Evolutionary conservation across 2,113 vertebrate species (phyloP).

Genomic region (Tichodroma muraria): DNA sequence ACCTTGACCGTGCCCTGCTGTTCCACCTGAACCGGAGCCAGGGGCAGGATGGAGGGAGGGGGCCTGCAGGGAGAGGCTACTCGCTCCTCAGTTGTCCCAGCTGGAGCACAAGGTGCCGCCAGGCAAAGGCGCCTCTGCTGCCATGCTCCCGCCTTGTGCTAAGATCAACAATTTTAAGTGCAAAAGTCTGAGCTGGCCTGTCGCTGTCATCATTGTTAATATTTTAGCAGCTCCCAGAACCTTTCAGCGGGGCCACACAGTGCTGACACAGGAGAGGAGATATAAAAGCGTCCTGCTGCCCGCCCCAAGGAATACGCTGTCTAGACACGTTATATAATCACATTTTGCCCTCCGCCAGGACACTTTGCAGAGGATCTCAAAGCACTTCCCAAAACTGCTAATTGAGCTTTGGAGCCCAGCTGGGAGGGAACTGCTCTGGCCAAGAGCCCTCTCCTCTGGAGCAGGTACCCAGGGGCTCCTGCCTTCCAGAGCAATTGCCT

Average conservation of each 20-base stretch:
- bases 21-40: no score
- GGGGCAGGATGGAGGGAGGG: not conserved
- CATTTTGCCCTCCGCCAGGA: constrained; percentile 32
- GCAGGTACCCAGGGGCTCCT: not conserved
- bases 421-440: not conserved
- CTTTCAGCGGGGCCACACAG: not conserved
- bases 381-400: not conserved
- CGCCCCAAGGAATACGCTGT: not conserved
- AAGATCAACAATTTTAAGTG: not conserved
- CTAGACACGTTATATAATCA: not conserved
- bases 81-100: not conserved
- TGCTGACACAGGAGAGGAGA: not conserved
- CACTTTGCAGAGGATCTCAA: not conserved
- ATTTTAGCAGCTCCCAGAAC: constrained; percentile 14
- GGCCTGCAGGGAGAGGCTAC: not conserved
- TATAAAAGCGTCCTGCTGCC: not conserved
- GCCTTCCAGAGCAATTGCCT: not conserved
- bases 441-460: not conserved
- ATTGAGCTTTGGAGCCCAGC: not conserved
- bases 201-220: not conserved
- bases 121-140: not conserved
- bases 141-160: not conserved
- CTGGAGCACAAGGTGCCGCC: not conserved
- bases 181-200: not conserved
- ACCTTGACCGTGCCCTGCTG: no score